Percentiles rank a stretch among this genome's conserved stretches.
phyloP scores from a whole-genome alignment of 2,888 invertebrate genomes.

The Cosmia trapezina region DNA sequence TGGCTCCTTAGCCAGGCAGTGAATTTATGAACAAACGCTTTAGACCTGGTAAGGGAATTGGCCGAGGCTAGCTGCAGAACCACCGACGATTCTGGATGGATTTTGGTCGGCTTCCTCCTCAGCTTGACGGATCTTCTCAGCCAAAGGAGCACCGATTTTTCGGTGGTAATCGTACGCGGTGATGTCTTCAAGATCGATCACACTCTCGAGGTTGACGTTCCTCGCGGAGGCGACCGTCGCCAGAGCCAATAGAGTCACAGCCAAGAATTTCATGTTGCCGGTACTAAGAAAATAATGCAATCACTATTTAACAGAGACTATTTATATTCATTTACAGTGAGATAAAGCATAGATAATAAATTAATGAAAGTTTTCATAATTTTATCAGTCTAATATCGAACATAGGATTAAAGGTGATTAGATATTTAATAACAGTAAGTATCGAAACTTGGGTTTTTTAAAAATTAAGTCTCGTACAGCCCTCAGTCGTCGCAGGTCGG shows the following conservation, averaged over 20 bases:
- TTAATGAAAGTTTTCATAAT: not conserved
- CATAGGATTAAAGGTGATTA: not conserved
- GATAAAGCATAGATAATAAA: not conserved
- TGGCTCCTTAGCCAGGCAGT: too few relatives aligned
- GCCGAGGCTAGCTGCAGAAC: slow-evolving; percentile 46
- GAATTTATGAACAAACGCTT: too few relatives aligned
- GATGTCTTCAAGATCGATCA: slow-evolving; percentile 48
- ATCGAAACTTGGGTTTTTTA: not conserved
- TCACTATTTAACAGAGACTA: not conserved
- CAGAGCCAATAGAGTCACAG: slow-evolving; percentile 49
- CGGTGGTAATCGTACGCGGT: slow-evolving; percentile 51
- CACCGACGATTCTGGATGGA: slow-evolving; percentile 64
- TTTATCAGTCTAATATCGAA: not conserved
- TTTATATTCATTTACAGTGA: not conserved
- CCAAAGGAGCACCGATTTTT: slow-evolving; percentile 61
- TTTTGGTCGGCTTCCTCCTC: slow-evolving; percentile 37
- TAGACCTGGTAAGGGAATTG: slow-evolving; percentile 55
- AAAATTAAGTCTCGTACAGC: not conserved
- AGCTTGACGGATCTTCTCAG: slow-evolving; percentile 56
- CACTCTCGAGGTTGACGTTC: slow-evolving; percentile 33
- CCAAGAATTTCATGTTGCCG: slow-evolving; percentile 1
- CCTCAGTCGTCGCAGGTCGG: not conserved
- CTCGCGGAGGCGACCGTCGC: slow-evolving; percentile 48
- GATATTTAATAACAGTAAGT: not conserved
- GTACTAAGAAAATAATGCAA: not conserved